Percentiles rank a stretch among this genome's conserved stretches.
phyloP scores from a whole-genome alignment of 2,888 invertebrate species.

The Watsonalla cultraria region DNA sequence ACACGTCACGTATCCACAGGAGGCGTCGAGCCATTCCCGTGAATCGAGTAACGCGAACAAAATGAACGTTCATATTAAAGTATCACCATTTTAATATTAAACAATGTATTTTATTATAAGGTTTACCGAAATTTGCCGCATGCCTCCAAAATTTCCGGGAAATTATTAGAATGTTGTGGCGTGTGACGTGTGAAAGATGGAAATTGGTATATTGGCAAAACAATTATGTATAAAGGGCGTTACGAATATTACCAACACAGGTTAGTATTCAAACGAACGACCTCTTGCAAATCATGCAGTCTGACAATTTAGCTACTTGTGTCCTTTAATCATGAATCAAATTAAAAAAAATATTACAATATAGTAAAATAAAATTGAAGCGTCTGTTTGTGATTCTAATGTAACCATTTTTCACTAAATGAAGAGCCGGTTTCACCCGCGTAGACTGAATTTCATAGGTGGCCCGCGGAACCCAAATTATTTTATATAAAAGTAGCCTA shows the following conservation, averaged over 20 bases:
- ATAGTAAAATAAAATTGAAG: no score
- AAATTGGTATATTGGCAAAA: neutral
- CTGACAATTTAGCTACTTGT: no score
- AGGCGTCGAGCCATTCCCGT: conserved; percentile 53
- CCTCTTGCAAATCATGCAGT: no score
- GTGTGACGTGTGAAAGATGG: neutral
- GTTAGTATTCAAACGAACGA: no score
- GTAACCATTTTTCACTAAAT: no score
- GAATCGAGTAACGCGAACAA: conserved; percentile 47
- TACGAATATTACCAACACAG: neutral
- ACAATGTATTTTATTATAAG: conserved; percentile 23
- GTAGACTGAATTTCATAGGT: no score
- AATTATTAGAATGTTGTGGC: neutral
- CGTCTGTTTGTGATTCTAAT: no score
- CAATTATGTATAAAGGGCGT: conserved; percentile 3
- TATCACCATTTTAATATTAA: conserved; percentile 45
- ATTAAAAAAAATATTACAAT: no score
- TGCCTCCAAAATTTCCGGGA: neutral
- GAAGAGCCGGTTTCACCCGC: no score
- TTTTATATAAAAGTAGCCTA: no score
- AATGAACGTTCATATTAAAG: conserved; percentile 52
- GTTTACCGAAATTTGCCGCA: neutral
- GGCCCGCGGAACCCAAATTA: no score
- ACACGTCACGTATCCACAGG: conserved; percentile 63
- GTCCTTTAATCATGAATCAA: no score